phyloP scores from a whole-genome alignment of 2,113 vertebrate species.

The Bos indicus region DNA sequence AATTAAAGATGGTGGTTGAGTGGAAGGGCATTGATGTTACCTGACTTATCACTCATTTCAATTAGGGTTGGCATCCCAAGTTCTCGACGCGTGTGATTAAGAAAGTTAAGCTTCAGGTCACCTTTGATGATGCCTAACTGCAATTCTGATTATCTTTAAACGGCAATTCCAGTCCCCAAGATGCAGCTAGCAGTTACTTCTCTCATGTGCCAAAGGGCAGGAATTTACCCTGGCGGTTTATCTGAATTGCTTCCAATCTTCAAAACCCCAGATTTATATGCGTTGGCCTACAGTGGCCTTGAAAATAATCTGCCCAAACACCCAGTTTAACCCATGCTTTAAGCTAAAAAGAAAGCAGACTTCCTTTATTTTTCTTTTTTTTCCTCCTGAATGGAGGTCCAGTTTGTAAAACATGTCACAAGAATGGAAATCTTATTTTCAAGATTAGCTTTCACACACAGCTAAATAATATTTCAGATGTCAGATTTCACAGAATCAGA shows the following conservation, averaged over 20 bases:
- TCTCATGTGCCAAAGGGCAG: neutral
- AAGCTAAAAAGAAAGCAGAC: neutral
- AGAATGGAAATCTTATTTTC: slow-evolving; percentile 13
- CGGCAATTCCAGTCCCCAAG: neutral
- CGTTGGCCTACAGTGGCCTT: neutral
- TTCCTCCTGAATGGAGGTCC: neutral
- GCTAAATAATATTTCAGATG: neutral
- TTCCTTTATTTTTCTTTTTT: neutral
- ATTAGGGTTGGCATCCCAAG: neutral
- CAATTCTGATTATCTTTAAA: slow-evolving; percentile 3
- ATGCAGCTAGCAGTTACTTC: neutral
- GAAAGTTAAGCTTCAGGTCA: neutral
- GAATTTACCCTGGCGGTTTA: neutral
- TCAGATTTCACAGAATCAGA: neutral
- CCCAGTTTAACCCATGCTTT: neutral
- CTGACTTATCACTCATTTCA: slow-evolving; percentile 13
- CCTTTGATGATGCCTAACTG: neutral
- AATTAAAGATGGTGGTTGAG: neutral
- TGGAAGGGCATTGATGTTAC: neutral
- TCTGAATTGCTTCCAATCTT: neutral
- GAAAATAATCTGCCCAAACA: neutral
- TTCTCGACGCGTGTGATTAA: neutral
- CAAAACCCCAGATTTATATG: neutral
- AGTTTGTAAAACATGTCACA: neutral
- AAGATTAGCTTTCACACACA: neutral